Evolutionary conservation across 2,888 invertebrate genomes (phyloP), one percentile per base, ranked within the genome.

Genomic region (Crematogaster levior): DNA sequence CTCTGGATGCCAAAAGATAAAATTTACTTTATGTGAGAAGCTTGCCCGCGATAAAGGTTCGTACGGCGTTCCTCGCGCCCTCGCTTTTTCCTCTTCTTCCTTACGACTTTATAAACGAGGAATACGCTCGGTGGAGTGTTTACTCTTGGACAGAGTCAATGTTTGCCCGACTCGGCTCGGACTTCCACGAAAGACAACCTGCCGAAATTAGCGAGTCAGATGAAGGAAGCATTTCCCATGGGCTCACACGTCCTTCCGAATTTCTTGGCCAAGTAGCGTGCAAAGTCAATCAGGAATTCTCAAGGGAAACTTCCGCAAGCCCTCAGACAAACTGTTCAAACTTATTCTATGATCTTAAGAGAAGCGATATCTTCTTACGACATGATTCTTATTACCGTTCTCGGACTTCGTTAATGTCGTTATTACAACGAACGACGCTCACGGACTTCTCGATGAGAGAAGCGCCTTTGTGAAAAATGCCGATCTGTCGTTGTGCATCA

Each of bases 161-260:
- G 86, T 89, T 89, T 87, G 84, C 70, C 27, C 56, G 48, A 77
- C 77, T 75, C 80, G 84, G 84, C 60, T 37, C 66, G 58, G 82
- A 77, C 79, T 83, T 37, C 66, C 83, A 60, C 73, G 77, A 56
- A 72, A 77, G 77, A 72, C 81, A 81, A 86, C 84, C 88, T 86
- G 89, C 70, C 85, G 74, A 85, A 88, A 89, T 89, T 89, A 86
- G 81, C 81, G 84, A 83, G 88, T 82, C 84, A 65, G 75, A 89
- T 85, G 58, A 70, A 80, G 84, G 43, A 81, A 81, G 43, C 61
- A 70, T 51, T 58, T 58, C 84, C 58, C 51, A 34, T 30, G 46
- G 43, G 46, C 40, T 40, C 65, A 34, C 65, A 48, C 12, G 46
- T 60, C 3, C 7, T 6, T 46, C 21, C 27, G 24, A 43, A 61